Evolutionary conservation across 2,797 vertebrate species (phyloP).

Genomic region (Pristis pectinata): DNA sequence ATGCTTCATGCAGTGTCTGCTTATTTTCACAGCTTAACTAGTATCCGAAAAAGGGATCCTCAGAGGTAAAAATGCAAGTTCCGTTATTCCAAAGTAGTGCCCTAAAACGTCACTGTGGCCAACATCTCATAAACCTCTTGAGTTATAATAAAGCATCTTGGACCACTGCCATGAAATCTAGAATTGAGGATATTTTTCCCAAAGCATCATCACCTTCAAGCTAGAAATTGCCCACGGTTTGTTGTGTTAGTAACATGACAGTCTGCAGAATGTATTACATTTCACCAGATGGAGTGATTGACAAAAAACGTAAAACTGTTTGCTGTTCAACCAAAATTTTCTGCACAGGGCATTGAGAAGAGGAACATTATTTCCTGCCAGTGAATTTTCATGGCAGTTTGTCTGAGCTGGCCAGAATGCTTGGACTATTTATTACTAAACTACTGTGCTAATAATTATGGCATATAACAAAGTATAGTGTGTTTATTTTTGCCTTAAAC

Average conservation of each 20-base stretch:
- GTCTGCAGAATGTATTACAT: not conserved
- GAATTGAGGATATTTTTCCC: not conserved
- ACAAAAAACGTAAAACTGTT: not conserved
- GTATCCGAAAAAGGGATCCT: too few species aligned
- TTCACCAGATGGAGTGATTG: not conserved
- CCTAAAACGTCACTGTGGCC: too few species aligned
- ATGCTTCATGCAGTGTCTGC: too few species aligned
- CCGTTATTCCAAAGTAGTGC: too few species aligned
- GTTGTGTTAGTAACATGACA: not conserved
- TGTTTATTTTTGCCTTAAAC: not conserved
- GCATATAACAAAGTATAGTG: not conserved
- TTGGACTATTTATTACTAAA: not conserved
- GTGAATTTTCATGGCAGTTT: not conserved
- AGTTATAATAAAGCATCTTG: not conserved
- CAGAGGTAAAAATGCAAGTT: too few species aligned
- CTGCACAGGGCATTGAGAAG: not conserved
- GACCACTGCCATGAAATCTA: not conserved
- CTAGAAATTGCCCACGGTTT: not conserved
- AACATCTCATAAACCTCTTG: not conserved
- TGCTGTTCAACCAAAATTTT: not conserved
- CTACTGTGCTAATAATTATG: not conserved
- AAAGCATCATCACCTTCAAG: not conserved
- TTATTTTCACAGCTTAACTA: too few species aligned
- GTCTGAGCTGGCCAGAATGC: not conserved
- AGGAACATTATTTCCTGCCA: not conserved